These are phyloP conservation scores for Ceratina calcarata DNA, from an alignment of 1,140 invertebrate genomes.

Conservation along the genomic window DNA sequence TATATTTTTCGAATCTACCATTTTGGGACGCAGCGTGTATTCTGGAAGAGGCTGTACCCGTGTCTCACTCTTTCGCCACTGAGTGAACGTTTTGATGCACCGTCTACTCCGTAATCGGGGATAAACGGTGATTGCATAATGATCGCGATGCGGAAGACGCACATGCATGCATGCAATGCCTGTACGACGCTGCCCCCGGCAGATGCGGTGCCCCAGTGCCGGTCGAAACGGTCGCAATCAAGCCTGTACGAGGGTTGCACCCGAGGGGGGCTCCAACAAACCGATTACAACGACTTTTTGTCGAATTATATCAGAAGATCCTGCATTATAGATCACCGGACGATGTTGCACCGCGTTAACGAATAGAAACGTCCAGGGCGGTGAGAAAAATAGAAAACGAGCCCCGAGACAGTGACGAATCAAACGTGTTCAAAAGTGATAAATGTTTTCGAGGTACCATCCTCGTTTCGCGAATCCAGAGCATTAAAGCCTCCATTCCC, in stretches of 20 bases:
- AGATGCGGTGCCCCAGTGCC: too few species aligned
- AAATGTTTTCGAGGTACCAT: conserved; percentile 21
- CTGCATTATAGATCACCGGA: too few species aligned
- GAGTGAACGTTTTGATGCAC: conserved; percentile 56
- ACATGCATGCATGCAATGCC: too few species aligned
- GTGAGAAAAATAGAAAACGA: not conserved
- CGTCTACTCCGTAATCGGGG: conserved; percentile 56
- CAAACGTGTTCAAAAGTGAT: not conserved
- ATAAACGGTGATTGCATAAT: conserved; percentile 62
- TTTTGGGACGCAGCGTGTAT: too few species aligned
- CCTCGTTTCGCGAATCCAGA: conserved; percentile 16
- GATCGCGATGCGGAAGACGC: conserved; percentile 59
- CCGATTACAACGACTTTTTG: too few species aligned
- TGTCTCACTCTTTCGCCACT: not conserved
- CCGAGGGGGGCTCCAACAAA: too few species aligned
- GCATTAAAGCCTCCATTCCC: conserved; percentile 14
- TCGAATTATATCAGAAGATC: not conserved
- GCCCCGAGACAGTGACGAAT: not conserved
- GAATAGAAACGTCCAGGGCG: not conserved
- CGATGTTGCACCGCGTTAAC: too few species aligned
- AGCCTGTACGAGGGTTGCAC: too few species aligned
- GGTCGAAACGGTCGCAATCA: too few species aligned
- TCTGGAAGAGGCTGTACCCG: too few species aligned
- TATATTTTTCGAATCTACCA: not conserved
- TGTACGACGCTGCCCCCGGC: too few species aligned